These are phyloP conservation scores for Piprites chloris DNA, from an alignment of 2,113 vertebrate genomes.

Conservation along the genomic window DNA sequence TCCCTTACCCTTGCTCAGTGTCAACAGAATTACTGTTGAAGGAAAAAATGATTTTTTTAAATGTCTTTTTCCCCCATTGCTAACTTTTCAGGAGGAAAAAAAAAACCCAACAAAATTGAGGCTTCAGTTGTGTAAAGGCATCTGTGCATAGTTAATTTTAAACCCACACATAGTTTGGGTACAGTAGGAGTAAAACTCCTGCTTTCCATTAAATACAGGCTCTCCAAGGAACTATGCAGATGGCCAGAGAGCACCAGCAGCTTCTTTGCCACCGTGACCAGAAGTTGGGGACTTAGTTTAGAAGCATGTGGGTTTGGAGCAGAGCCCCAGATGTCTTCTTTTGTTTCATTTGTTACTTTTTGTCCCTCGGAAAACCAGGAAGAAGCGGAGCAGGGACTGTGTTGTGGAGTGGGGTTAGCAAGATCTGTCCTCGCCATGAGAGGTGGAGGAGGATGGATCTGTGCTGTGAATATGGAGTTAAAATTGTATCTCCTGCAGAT, in stretches of 20 bases:
- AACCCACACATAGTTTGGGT: background rate
- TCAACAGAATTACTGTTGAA: background rate
- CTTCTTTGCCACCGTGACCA: background rate
- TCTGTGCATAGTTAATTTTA: background rate
- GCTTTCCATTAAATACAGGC: background rate
- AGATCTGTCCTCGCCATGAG: background rate
- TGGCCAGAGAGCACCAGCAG: background rate
- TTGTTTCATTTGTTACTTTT: background rate
- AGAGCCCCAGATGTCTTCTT: background rate
- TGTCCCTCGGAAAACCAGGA: background rate
- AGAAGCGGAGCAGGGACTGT: background rate
- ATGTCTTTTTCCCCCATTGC: background rate
- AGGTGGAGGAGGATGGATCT: background rate
- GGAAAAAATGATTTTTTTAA: background rate
- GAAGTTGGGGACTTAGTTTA: background rate
- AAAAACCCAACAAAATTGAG: background rate
- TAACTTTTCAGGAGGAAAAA: background rate
- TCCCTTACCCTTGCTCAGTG: background rate
- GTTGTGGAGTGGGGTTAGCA: background rate
- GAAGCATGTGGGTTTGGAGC: background rate
- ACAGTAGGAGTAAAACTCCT: background rate
- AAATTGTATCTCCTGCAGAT: slow-evolving; percentile 2
- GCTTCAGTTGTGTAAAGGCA: background rate
- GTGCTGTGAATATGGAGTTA: background rate
- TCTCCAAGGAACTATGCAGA: background rate